These are phyloP conservation scores for Hoplodrina blanda DNA, from an alignment of 2,888 invertebrate species.

Conservation along the genomic window DNA sequence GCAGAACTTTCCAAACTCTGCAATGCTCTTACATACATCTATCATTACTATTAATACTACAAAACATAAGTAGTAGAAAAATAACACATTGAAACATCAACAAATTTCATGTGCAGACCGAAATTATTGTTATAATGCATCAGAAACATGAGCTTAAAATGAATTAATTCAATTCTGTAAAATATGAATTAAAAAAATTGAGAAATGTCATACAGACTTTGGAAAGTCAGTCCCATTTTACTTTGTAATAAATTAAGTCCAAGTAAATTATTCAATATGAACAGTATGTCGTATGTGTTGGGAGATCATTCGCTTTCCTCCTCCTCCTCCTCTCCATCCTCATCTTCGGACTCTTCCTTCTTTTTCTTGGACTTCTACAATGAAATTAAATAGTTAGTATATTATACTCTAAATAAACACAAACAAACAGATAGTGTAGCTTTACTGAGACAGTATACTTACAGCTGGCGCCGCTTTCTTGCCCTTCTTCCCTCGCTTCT, in stretches of 20 bases:
- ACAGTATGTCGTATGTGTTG: slow-evolving; percentile 83
- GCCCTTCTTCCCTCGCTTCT: slow-evolving; percentile 91
- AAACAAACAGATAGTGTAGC: background rate
- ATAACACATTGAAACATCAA: slow-evolving; percentile 79
- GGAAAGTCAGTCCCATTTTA: slow-evolving; percentile 89
- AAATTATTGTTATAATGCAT: slow-evolving; percentile 74
- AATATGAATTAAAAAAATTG: slow-evolving; percentile 66
- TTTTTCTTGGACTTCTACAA: slow-evolving; percentile 89
- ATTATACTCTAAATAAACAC: slow-evolving; percentile 2
- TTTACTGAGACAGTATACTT: slow-evolving; percentile 66
- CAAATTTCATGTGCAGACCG: slow-evolving; percentile 79
- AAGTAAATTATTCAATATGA: slow-evolving; percentile 90
- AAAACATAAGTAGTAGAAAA: slow-evolving; percentile 74
- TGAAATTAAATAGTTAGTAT: slow-evolving; percentile 25
- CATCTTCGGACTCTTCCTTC: slow-evolving; percentile 92
- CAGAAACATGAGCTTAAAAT: slow-evolving; percentile 66
- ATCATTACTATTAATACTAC: slow-evolving; percentile 79
- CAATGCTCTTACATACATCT: slow-evolving; percentile 76
- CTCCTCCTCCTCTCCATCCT: slow-evolving; percentile 92
- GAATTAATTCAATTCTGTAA: slow-evolving; percentile 61
- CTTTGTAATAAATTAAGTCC: slow-evolving; percentile 91
- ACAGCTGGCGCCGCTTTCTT: slow-evolving; percentile 87
- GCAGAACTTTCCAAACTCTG: slow-evolving; percentile 90
- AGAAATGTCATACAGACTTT: slow-evolving; percentile 83
- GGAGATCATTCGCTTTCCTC: slow-evolving; percentile 92